phyloP scores from a whole-genome alignment of 2,888 invertebrate species.

The Pasiphila rectangulata region DNA sequence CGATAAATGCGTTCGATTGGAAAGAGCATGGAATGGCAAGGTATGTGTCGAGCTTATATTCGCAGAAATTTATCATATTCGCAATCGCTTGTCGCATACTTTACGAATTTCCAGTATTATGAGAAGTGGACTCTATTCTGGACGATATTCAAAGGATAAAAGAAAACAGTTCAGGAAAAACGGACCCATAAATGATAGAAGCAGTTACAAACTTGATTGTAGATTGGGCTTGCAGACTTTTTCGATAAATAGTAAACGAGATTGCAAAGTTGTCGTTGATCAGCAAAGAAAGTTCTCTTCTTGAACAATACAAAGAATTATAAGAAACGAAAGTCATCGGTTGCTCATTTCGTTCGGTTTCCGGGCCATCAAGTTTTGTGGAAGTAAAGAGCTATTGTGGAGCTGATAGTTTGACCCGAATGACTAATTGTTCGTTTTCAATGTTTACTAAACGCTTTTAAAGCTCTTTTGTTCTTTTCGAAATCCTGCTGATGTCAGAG shows the following conservation, averaged over 20 bases:
- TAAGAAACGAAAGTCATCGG: conserved; percentile 72
- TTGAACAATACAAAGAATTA: conserved; percentile 63
- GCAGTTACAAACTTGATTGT: neutral
- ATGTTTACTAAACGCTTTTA: conserved; percentile 26
- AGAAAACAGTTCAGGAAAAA: too few species aligned
- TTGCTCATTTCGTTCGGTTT: conserved; percentile 70
- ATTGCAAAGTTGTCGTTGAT: conserved; percentile 21
- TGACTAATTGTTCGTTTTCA: conserved; percentile 48
- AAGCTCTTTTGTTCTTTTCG: conserved; percentile 1
- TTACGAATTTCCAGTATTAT: conserved; percentile 11
- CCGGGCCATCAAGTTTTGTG: conserved; percentile 65
- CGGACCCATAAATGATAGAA: neutral
- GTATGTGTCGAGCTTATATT: too few species aligned
- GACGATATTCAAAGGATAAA: too few species aligned
- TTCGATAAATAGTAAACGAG: conserved; percentile 21
- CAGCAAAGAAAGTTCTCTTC: conserved; percentile 44
- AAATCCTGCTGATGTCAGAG: neutral
- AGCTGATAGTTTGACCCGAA: conserved; percentile 49
- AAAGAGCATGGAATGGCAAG: too few species aligned
- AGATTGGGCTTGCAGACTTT: conserved; percentile 12
- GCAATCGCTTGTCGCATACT: conserved; percentile 10
- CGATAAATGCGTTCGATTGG: conserved; percentile 16
- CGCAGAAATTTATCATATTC: too few species aligned
- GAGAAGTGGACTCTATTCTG: conserved; percentile 7
- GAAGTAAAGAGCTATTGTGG: conserved; percentile 51